These are phyloP conservation scores for Amiota minor DNA, from an alignment of 2,888 invertebrate genomes.

Conservation along the genomic window DNA sequence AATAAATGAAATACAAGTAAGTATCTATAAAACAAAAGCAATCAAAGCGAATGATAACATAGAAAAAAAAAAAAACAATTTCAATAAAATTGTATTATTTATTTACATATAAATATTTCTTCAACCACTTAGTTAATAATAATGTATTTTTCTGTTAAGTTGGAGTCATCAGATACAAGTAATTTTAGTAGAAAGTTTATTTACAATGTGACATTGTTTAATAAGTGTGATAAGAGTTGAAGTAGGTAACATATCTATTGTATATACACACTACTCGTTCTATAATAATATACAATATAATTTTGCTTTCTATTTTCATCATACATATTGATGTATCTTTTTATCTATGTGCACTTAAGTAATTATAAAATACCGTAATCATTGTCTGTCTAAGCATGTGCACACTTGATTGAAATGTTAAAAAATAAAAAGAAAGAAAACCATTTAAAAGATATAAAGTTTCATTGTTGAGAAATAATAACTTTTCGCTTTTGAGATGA, in stretches of 20 bases:
- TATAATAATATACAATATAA: neutral
- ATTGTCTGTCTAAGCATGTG: neutral
- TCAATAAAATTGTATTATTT: too few relatives aligned
- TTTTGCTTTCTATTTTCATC: too few relatives aligned
- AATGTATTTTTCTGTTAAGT: neutral
- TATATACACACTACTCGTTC: too few relatives aligned
- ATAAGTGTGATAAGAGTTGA: constrained; percentile 8
- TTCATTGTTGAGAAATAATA: neutral
- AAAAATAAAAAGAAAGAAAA: neutral
- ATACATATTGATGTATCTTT: too few relatives aligned
- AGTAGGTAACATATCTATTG: too few relatives aligned
- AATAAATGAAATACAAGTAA: neutral
- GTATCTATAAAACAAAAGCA: too few relatives aligned
- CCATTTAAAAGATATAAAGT: neutral
- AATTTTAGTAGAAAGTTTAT: too few relatives aligned
- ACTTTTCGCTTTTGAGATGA: constrained; percentile 11
- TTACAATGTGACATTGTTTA: too few relatives aligned
- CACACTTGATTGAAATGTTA: constrained; percentile 5
- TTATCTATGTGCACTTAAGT: constrained; percentile 2
- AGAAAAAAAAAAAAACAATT: too few relatives aligned
- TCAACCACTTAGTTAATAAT: constrained; percentile 4
- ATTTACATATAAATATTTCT: neutral
- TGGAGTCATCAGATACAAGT: too few relatives aligned
- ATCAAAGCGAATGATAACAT: too few relatives aligned
- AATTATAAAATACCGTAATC: constrained; percentile 5